Base-by-base conservation (phyloP, 1,140 invertebrate species). In the Scaptomyza montana region DNA sequence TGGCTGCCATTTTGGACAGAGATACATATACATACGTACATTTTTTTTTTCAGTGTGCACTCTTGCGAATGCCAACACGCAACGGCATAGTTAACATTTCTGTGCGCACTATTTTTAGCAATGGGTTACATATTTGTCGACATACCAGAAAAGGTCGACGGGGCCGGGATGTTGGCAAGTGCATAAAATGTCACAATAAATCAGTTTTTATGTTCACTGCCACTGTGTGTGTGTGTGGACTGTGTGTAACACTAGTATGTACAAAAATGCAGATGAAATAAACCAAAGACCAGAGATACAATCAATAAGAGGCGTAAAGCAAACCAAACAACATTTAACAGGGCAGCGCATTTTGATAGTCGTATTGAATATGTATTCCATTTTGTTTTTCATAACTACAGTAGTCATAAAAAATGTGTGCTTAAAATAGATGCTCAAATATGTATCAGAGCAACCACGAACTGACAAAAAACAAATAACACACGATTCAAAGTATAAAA, bases 181-280 rank as follows among this genome's bases (percentile, higher is more conserved):
- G 62, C 69, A 66, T 47, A 43, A 49, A 57, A 60, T 72, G 41
- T 66, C 43, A 60, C 45, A 72, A 72, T 72, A 72, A 67, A 72
- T 72, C 69, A 72, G 55, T 49, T 67, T 72, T 72, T 66, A 66
- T 66, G 62, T 45, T 46, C 46, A 54, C 21, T 30, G 21, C 21
- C 3, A 25, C 21, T 25, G 2, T 25, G 21, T 25, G 3, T 25
- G 3, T 25, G 3, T 16, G 0, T 16, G 16, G 16, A 16, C 1
- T 25, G 21, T 25, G 21, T 25, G 21, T 25, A 25, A 25, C 21
- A 25, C 21, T n/a, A n/a, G n/a, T n/a, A 36, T 36, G 50, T 45
- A 36, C 16, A 57, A 71, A 51, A 30, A 30, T 25, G 46, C 46
- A 33, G 25, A 41, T 55, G 70, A 28, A 53, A 71, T 71, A 65